Conservation (phyloP, 2,888 invertebrate species). For the Ceriagrion tenellum region DNA sequence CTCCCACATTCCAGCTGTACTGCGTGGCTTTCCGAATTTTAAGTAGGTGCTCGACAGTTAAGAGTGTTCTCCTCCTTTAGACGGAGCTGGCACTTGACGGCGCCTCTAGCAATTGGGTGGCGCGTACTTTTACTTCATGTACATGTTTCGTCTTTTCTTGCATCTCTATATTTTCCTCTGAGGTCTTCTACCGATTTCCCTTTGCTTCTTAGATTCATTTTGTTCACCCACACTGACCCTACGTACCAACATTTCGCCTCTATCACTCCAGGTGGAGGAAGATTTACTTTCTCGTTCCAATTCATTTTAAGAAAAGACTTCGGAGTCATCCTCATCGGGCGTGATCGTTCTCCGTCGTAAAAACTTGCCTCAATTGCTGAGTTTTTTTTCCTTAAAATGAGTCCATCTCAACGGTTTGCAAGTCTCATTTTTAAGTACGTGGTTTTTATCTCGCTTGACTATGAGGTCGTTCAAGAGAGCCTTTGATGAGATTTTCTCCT, state of each 20-base stretch:
- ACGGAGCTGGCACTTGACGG: no score
- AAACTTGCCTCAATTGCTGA: conserved; percentile 11
- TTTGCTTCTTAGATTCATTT: not conserved
- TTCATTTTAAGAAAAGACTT: not conserved
- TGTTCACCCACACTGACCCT: not conserved
- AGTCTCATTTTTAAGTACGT: not conserved
- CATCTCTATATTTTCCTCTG: no score
- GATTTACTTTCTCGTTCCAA: not conserved
- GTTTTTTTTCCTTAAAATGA: not conserved
- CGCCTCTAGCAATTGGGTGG: no score
- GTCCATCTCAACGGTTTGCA: not conserved
- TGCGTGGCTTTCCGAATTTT: no score
- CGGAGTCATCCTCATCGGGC: not conserved
- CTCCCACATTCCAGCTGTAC: no score
- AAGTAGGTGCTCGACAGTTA: no score
- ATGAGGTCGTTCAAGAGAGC: not conserved
- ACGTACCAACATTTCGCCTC: not conserved
- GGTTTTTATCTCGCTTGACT: not conserved
- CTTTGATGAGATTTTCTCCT: not conserved
- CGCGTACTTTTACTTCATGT: no score
- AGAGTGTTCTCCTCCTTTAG: no score
- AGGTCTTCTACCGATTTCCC: no score
- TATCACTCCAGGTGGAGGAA: not conserved
- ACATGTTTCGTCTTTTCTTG: no score
- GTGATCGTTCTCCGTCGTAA: not conserved